Percentiles rank a stretch among this genome's conserved stretches.
phyloP scores from a whole-genome alignment of 2,113 vertebrate genomes.

The Theropithecus gelada region DNA sequence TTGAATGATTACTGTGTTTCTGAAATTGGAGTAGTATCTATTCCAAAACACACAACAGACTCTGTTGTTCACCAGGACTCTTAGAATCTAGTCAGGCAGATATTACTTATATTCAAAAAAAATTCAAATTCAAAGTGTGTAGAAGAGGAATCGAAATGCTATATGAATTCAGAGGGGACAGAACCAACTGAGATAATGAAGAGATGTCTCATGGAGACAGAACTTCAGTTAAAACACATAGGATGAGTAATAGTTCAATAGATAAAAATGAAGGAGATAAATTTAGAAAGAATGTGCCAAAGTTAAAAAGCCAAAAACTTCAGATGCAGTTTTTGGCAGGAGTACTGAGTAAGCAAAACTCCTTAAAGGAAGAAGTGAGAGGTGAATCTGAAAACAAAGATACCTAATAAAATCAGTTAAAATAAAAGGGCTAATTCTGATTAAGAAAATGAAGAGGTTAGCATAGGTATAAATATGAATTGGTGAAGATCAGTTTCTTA shows the following conservation, averaged over 20 bases:
- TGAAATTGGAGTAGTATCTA: not conserved
- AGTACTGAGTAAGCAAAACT: not conserved
- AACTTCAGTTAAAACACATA: not conserved
- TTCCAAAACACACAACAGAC: not conserved
- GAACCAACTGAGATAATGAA: not conserved
- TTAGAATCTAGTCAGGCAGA: not conserved
- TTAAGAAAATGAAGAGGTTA: slow-evolving; percentile 58
- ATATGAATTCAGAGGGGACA: not conserved
- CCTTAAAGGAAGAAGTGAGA: not conserved
- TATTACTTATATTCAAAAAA: not conserved
- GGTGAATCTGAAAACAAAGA: not conserved
- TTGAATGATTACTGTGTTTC: not conserved
- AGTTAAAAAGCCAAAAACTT: not conserved
- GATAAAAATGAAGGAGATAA: not conserved
- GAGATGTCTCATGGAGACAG: not conserved
- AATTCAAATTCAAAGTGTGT: not conserved
- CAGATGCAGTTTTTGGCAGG: not conserved
- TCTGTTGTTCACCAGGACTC: not conserved
- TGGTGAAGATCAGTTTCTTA: not conserved
- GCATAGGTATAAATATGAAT: slow-evolving; percentile 6
- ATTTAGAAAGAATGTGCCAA: not conserved
- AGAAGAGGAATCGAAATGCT: not conserved
- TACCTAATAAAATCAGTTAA: slow-evolving; percentile 19
- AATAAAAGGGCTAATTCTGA: slow-evolving; percentile 42
- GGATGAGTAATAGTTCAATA: not conserved